phyloP scores from a whole-genome alignment of 35 echinoderm and acorn worm species.

The Diadema setosum region DNA sequence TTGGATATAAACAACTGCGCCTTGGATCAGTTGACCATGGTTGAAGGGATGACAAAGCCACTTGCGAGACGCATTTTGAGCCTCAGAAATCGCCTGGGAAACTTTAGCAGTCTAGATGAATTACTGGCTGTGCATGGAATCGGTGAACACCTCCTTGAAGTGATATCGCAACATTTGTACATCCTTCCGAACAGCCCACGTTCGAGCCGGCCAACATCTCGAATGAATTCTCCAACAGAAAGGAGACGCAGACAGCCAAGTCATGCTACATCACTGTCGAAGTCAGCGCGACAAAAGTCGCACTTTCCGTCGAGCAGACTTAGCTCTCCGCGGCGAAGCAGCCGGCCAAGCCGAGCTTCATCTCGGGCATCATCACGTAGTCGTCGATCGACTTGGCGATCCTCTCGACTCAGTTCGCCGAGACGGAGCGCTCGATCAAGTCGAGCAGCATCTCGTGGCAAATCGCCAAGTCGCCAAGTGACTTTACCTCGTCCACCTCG shows the following conservation, averaged over 20 bases:
- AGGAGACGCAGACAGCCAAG: background rate
- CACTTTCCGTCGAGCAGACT: no score
- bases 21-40: background rate
- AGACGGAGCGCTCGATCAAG: background rate
- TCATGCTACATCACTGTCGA: background rate
- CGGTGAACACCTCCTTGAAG: background rate
- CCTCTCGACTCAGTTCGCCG: background rate
- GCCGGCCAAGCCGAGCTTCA: background rate
- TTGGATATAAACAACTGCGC: background rate
- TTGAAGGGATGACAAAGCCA: background rate
- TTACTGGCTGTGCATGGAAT: background rate
- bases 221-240: background rate
- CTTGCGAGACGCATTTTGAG: background rate
- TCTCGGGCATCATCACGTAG: background rate
- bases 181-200: background rate
- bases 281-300: no score
- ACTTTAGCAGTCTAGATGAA: background rate
- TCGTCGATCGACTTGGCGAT: background rate
- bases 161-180: background rate
- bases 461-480: background rate
- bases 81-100: background rate
- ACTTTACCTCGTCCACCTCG: background rate
- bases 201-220: background rate
- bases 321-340: background rate
- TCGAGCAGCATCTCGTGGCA: background rate